phyloP scores from a whole-genome alignment of 2,888 invertebrate species.

The Perizoma flavofasciatum region DNA sequence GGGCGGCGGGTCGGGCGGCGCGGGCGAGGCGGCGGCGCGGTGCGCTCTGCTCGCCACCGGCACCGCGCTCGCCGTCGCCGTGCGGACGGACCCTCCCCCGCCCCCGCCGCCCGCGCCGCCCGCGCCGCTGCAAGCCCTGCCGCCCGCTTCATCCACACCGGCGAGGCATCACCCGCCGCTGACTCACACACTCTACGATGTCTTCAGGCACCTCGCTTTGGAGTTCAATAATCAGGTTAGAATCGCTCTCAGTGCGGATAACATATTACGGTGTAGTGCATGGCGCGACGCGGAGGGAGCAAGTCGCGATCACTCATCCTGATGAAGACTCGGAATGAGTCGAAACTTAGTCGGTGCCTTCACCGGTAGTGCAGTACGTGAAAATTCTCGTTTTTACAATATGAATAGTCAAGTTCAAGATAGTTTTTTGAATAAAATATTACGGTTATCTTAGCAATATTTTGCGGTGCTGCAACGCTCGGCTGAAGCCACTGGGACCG shows the following conservation, averaged over 20 bases:
- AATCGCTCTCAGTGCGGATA: conserved; percentile 17
- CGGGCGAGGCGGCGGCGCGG: conserved; percentile 90
- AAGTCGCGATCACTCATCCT: no score
- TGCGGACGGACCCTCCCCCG: conserved; percentile 49
- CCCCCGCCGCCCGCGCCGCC: conserved; percentile 46
- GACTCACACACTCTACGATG: conserved; percentile 70
- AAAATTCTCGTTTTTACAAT: no score
- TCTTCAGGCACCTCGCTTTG: conserved; percentile 78
- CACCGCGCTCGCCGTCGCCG: conserved; percentile 76
- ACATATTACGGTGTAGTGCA: no score
- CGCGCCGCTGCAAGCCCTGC: conserved; percentile 26
- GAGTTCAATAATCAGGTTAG: conserved; percentile 73
- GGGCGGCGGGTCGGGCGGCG: conserved; percentile 90
- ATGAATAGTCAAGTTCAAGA: no score
- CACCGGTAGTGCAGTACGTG: no score
- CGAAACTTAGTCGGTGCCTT: no score
- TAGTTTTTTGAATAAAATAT: no score
- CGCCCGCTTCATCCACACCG: conserved; percentile 34
- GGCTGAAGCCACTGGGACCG: no score
- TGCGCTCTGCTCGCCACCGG: conserved; percentile 88
- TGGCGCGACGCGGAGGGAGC: no score
- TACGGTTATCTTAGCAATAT: no score
- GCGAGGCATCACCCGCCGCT: conserved; percentile 63
- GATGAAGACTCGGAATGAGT: no score
- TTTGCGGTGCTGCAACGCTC: no score